Conservation (phyloP, 35 echinoderm and acorn worm species). For the Anneissia japonica region DNA sequence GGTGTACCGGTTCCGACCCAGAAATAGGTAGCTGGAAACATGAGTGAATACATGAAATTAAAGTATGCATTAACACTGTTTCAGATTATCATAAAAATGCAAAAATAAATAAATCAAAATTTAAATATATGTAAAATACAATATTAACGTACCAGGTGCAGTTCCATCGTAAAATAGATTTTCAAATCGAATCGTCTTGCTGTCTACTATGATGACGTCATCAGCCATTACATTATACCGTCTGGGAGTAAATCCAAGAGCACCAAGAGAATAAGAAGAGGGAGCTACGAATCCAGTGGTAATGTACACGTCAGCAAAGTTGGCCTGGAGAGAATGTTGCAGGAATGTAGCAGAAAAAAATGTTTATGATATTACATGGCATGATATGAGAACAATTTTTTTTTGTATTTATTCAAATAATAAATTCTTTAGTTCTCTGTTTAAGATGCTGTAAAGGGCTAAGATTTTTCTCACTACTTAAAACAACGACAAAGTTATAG, state of each 20-base stretch:
- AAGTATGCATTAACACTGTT: neutral
- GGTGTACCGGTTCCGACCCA: neutral
- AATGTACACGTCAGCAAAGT: slow-evolving; percentile 1
- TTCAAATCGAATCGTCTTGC: slow-evolving; percentile 15
- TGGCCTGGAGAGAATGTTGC: neutral
- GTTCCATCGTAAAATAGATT: slow-evolving; percentile 8
- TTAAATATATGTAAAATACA: neutral
- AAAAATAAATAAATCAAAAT: no score
- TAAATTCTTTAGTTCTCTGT: neutral
- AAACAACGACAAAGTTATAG: no score
- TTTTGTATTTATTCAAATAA: neutral
- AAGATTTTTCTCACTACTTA: no score
- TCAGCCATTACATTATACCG: neutral
- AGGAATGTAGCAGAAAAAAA: neutral
- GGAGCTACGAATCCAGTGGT: neutral
- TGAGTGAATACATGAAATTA: neutral
- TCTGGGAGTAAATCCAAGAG: neutral
- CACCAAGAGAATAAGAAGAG: neutral
- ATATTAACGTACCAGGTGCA: neutral
- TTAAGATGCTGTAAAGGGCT: no score
- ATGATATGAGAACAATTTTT: neutral
- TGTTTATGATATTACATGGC: neutral
- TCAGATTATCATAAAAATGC: neutral
- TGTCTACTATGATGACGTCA: neutral
- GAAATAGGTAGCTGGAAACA: neutral